Percentiles rank a stretch among this genome's conserved stretches.
phyloP scores from a whole-genome alignment of 2,113 vertebrate genomes.

The Conger conger region DNA sequence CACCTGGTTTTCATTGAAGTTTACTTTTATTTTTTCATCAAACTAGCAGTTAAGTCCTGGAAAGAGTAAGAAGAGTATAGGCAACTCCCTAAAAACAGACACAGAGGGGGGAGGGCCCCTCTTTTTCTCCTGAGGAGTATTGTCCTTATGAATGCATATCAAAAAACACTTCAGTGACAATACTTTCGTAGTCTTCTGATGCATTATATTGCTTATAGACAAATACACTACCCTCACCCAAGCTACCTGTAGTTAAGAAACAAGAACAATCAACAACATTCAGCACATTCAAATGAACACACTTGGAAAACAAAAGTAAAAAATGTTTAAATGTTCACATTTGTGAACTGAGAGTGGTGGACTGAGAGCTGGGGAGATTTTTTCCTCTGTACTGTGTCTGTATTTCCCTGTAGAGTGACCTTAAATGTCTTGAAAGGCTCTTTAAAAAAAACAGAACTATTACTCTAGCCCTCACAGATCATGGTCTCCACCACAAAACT shows the following conservation, averaged over 20 bases:
- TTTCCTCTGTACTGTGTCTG: no score
- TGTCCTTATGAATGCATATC: background rate
- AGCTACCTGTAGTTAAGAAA: slow-evolving; percentile 22
- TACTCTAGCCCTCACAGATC: slow-evolving; percentile 82
- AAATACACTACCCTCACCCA: background rate
- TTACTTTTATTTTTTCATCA: slow-evolving; percentile 14
- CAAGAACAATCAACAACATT: slow-evolving; percentile 30
- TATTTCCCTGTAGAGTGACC: no score
- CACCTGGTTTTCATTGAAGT: slow-evolving; percentile 26
- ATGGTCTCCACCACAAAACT: slow-evolving; percentile 82
- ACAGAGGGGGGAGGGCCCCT: background rate
- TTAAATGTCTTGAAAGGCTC: no score
- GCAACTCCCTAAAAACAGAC: slow-evolving; percentile 19
- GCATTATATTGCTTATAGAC: slow-evolving; percentile 20
- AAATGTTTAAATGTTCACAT: slow-evolving; percentile 38
- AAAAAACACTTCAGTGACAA: slow-evolving; percentile 16
- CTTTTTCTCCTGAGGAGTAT: slow-evolving; percentile 5
- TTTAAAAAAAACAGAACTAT: no score
- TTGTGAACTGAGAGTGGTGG: slow-evolving; percentile 34
- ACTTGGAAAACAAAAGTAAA: slow-evolving; percentile 16
- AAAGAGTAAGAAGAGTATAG: slow-evolving; percentile 19
- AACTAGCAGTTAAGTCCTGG: slow-evolving; percentile 32
- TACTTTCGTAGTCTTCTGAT: slow-evolving; percentile 2
- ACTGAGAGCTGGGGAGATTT: no score
- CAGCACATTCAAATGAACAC: slow-evolving; percentile 32